Conservation (phyloP, 2,113 vertebrate genomes). For the Hystrix brachyura region DNA sequence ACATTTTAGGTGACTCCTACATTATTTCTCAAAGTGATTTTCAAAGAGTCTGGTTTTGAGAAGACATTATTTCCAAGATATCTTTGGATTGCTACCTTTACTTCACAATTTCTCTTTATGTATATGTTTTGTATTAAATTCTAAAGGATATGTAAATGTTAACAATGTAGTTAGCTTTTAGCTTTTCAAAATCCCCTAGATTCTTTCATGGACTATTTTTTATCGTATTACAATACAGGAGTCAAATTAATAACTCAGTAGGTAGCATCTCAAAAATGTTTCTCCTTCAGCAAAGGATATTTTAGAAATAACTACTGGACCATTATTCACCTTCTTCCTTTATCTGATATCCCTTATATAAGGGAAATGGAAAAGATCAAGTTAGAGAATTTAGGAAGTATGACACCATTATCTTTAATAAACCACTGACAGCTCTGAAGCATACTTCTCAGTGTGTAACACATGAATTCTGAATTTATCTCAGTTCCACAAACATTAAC, state of each 20-base stretch:
- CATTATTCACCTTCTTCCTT: not conserved
- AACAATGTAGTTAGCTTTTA: conserved; percentile 66
- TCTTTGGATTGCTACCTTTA: conserved; percentile 67
- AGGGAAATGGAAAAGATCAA: not conserved
- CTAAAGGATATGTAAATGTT: conserved; percentile 68
- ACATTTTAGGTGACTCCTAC: conserved; percentile 2
- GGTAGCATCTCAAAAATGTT: conserved; percentile 43
- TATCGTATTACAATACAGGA: conserved; percentile 51
- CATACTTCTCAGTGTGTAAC: not conserved
- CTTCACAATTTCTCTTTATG: conserved; percentile 66
- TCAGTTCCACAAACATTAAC: not conserved
- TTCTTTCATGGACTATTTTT: conserved; percentile 68
- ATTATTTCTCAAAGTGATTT: conserved; percentile 63
- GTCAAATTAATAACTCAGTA: conserved; percentile 63
- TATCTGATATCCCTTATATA: not conserved
- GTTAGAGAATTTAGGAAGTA: conserved; percentile 44
- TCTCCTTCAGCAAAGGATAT: not conserved
- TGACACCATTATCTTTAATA: not conserved
- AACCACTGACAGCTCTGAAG: not conserved
- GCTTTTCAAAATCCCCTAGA: conserved; percentile 62
- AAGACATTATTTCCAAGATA: conserved; percentile 62
- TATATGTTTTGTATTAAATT: conserved; percentile 74
- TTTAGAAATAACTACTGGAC: conserved; percentile 23
- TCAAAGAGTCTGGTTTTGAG: conserved; percentile 61
- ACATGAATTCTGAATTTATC: conserved; percentile 23